Conservation (phyloP, 1,140 invertebrate genomes). For the Cydia strobilella region DNA sequence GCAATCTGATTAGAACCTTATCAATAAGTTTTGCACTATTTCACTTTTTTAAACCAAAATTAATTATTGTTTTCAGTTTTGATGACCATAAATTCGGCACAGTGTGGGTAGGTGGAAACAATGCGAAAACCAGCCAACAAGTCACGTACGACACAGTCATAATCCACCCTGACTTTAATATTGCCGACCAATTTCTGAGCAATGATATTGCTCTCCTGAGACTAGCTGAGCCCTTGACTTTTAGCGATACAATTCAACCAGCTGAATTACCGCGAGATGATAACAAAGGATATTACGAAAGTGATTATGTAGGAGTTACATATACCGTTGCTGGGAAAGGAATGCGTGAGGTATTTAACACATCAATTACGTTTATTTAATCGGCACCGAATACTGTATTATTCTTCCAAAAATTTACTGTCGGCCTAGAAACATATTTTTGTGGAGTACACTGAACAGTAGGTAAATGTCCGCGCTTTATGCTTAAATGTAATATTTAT, state of each 20-base stretch:
- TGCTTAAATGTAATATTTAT: too few relatives aligned
- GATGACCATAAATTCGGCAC: not conserved
- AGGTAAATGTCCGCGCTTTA: too few relatives aligned
- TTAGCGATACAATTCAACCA: not conserved
- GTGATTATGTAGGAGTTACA: not conserved
- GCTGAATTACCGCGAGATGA: not conserved
- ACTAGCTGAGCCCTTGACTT: not conserved
- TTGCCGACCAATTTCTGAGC: not conserved
- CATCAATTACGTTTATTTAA: not conserved
- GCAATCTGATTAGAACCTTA: too few relatives aligned
- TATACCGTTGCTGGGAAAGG: slow-evolving; percentile 5
- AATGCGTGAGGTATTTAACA: not conserved
- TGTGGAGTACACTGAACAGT: too few relatives aligned
- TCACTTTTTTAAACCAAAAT: too few relatives aligned
- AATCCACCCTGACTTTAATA: not conserved
- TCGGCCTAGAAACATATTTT: too few relatives aligned
- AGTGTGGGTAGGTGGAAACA: not conserved
- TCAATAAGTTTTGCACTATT: too few relatives aligned
- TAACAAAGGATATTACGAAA: not conserved
- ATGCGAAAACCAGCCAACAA: not conserved
- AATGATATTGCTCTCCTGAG: not conserved
- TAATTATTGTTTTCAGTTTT: not conserved
- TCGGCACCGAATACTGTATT: too few relatives aligned
- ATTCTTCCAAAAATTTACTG: too few relatives aligned
- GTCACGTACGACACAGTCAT: not conserved